Base-by-base conservation (phyloP, 2,888 invertebrate genomes). In the Drosophila imparisetae region DNA sequence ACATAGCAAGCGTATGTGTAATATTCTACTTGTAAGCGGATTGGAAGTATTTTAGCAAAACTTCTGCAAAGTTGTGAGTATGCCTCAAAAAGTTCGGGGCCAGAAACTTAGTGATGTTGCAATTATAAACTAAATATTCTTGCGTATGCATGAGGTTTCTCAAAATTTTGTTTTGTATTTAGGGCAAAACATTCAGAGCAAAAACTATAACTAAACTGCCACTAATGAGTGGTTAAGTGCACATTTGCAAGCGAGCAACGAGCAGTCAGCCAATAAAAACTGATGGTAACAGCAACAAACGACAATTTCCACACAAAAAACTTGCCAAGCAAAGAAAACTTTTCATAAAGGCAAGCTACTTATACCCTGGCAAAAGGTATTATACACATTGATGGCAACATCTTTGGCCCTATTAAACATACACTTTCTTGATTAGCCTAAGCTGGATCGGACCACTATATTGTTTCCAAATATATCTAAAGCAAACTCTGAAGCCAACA, bases 161-260 rank as follows among this genome's bases (percentile, higher is more conserved):
- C 24, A 11, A 15, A 24, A 59, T 52, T n/a, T 45, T 18, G 45
- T 45, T 38, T 42, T 27, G 70, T 18, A 49, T 52, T 70, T 48
- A 27, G 52, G 42, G 24, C 40, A 55, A 52, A 42, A 42, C 53
- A 68, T 58, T 63, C 38, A 45, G 49, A 49, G 48, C 61, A 48
- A 53, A 50, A 75, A 68, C 67, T 82, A 65, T 59, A 80, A 57
- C 81, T 77, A 88, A 89, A 78, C 72, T 77, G 78, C 72, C 73
- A 70, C 86, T 88, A 84, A 84, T 84, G 84, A 84, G 86, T 88
- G 86, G 73, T 73, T 72, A 88, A 83, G 71, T 83, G 73, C 78
- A 78, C 84, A 83, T 88, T 84, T 83, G 78, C 78, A 65, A 55
- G 66, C 66, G 27, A 29, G 66, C 78, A 78, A 69, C 74, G 63